phyloP scores from a whole-genome alignment of 2,888 invertebrate species.

The Brachycybe producta region DNA sequence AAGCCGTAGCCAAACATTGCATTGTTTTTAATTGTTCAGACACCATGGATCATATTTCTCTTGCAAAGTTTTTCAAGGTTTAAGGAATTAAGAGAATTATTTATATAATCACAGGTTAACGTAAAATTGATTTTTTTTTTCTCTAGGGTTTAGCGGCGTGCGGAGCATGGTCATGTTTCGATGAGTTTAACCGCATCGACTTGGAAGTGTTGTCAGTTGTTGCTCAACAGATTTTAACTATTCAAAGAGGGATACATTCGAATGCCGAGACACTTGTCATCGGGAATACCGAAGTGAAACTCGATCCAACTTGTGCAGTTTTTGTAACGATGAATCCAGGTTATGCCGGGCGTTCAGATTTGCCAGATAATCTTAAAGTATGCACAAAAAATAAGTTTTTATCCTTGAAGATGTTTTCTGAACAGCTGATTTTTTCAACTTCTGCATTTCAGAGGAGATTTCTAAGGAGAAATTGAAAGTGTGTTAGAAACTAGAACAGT shows the following conservation, averaged over 20 bases:
- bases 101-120: background rate
- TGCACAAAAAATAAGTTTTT: too few species aligned
- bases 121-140: background rate
- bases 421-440: too few species aligned
- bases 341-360: constrained; percentile 39
- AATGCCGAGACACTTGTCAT: constrained; percentile 34
- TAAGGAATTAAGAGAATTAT: background rate
- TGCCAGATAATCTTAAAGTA: constrained; percentile 41
- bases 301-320: constrained; percentile 40
- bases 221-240: constrained; percentile 83
- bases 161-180: constrained; percentile 82
- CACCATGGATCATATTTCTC: constrained; percentile 37
- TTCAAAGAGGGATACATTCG: constrained; percentile 71
- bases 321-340: constrained; percentile 43
- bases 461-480: too few species aligned
- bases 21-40: constrained; percentile 42
- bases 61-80: constrained; percentile 41
- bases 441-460: too few species aligned
- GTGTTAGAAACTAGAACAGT: too few species aligned
- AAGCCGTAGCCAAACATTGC: constrained; percentile 40
- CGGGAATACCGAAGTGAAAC: constrained; percentile 38
- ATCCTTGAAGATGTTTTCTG: too few species aligned
- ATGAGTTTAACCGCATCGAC: constrained; percentile 69
- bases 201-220: constrained; percentile 84
- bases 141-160: constrained; percentile 35